phyloP scores from a whole-genome alignment of 2,113 vertebrate species.

The Campylomormyrus numenius region DNA sequence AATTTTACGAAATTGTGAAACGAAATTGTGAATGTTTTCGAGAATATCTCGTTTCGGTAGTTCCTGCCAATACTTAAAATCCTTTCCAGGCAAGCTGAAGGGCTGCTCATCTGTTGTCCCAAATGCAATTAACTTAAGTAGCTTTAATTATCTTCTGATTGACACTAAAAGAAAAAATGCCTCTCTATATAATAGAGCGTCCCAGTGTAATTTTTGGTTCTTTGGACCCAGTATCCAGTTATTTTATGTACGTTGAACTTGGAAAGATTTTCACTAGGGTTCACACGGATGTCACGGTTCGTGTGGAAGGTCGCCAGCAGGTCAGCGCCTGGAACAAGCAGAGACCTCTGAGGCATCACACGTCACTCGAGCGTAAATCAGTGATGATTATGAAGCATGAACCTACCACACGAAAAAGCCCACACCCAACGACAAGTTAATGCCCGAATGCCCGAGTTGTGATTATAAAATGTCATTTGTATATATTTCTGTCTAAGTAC shows the following conservation, averaged over 20 bases:
- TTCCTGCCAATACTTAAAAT: constrained; percentile 47
- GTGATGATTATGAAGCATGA: neutral
- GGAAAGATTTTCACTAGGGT: constrained; percentile 63
- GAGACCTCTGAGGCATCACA: constrained; percentile 52
- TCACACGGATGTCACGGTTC: constrained; percentile 73
- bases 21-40: neutral
- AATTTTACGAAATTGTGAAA: neutral
- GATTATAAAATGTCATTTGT: neutral
- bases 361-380: constrained; percentile 23
- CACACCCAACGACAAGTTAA: neutral
- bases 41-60: neutral
- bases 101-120: constrained; percentile 54
- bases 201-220: constrained; percentile 66
- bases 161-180: constrained; percentile 45
- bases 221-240: constrained; percentile 64
- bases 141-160: constrained; percentile 49
- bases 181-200: constrained; percentile 48
- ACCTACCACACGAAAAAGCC: neutral
- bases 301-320: constrained; percentile 67
- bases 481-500: neutral
- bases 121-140: constrained; percentile 43
- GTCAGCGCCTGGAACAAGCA: constrained; percentile 61
- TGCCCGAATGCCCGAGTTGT: neutral
- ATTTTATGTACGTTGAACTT: constrained; percentile 80
- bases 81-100: constrained; percentile 33